Evolutionary conservation across 2,888 invertebrate species (phyloP).

Genomic region (Cataglyphis cursor): DNA sequence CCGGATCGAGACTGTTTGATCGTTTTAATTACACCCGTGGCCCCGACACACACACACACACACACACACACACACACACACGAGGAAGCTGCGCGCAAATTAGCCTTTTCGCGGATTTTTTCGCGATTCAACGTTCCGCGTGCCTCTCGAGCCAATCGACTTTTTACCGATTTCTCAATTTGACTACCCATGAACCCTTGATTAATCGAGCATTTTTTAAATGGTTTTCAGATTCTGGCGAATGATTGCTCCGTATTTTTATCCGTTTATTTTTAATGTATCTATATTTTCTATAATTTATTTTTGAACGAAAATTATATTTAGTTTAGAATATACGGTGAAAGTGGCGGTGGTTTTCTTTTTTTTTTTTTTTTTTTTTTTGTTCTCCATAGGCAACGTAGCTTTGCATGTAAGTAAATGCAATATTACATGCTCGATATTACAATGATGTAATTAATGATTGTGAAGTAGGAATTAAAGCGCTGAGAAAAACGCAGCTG

Average conservation of each 20-base stretch:
- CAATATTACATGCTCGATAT: neutral
- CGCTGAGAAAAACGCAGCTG: constrained; percentile 53
- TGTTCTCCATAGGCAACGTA: neutral
- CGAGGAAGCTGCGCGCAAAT: constrained; percentile 50
- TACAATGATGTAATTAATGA: constrained; percentile 44
- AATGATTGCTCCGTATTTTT: constrained; percentile 9
- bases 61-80: neutral
- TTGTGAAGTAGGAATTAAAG: constrained; percentile 32
- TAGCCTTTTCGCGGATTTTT: constrained; percentile 19
- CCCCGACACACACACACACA: constrained; percentile 6
- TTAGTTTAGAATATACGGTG: neutral
- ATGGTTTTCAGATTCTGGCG: neutral
- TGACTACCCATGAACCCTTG: neutral
- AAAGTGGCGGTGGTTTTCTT: neutral
- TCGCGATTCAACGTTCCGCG: neutral
- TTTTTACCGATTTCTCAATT: constrained; percentile 35
- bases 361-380: neutral
- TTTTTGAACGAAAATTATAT: neutral
- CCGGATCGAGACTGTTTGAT: constrained; percentile 55
- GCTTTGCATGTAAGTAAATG: constrained; percentile 22
- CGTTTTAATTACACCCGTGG: constrained; percentile 72
- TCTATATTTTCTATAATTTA: neutral
- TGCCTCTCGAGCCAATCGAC: constrained; percentile 14
- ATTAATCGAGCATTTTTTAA: constrained; percentile 22
- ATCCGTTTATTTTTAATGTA: neutral